These are phyloP conservation scores for Cossypha niveicapilla DNA, from an alignment of 2,797 vertebrate genomes.

Conservation along the genomic window DNA sequence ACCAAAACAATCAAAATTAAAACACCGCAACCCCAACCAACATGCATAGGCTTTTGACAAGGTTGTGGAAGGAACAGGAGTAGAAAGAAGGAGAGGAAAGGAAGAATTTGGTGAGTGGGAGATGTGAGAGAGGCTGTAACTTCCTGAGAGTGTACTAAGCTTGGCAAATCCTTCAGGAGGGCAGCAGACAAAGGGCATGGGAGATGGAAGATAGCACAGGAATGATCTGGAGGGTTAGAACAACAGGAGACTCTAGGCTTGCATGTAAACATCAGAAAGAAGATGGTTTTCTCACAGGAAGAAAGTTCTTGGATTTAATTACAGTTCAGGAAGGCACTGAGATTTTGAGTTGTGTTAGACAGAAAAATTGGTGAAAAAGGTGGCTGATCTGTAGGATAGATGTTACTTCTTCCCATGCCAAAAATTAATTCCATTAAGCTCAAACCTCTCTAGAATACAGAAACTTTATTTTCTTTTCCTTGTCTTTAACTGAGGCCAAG, in stretches of 20 bases:
- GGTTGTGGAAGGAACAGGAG: neutral
- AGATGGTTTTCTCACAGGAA: neutral
- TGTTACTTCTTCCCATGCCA: neutral
- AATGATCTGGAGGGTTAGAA: neutral
- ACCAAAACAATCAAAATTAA: neutral
- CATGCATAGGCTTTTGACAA: neutral
- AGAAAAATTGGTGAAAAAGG: neutral
- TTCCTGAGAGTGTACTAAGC: neutral
- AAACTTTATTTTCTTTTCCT: neutral
- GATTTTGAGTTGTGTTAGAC: neutral
- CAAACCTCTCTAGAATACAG: accelerated
- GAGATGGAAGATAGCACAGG: neutral
- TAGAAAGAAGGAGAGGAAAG: neutral
- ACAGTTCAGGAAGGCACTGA: neutral
- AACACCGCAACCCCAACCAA: neutral
- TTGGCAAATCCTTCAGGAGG: neutral
- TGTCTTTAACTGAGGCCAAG: neutral
- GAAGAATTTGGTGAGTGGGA: neutral
- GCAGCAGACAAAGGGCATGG: neutral
- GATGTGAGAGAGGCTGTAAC: neutral
- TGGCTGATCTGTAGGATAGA: neutral
- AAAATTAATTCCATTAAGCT: neutral
- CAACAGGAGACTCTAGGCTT: neutral
- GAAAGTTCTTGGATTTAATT: neutral
- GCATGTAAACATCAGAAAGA: neutral